phyloP scores from a whole-genome alignment of 37 sponge, comb jelly and placozoan species.

The Haliclona indistincta region DNA sequence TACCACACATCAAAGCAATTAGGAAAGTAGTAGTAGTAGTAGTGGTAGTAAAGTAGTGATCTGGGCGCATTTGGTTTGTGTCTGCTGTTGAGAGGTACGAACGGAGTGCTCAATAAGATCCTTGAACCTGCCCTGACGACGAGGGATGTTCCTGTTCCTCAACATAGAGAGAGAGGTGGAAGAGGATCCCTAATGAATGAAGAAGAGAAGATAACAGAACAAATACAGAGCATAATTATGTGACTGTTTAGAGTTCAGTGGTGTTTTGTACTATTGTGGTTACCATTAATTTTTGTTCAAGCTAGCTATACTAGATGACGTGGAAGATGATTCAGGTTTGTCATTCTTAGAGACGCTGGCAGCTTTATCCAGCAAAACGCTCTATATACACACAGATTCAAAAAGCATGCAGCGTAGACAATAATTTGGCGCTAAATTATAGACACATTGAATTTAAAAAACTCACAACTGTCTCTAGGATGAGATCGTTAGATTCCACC shows the following conservation, averaged over 20 bases:
- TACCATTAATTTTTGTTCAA: slow-evolving; percentile 78
- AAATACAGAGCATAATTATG: too few relatives aligned
- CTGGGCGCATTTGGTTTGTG: slow-evolving; percentile 78
- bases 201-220: too few relatives aligned
- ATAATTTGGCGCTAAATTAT: not conserved
- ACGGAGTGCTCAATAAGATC: slow-evolving; percentile 79
- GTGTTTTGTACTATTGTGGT: too few relatives aligned
- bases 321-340: slow-evolving; percentile 4
- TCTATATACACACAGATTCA: slow-evolving; percentile 38
- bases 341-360: slow-evolving; percentile 47
- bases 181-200: not conserved
- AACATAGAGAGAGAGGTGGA: too few relatives aligned
- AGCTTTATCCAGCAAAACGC: slow-evolving; percentile 66
- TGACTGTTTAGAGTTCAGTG: not conserved
- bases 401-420: not conserved
- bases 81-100: slow-evolving; percentile 73
- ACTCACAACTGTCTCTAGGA: slow-evolving; percentile 85
- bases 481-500: slow-evolving; percentile 85
- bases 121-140: slow-evolving; percentile 82
- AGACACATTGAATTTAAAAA: not conserved
- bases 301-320: slow-evolving; percentile 68
- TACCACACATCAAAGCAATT: too few relatives aligned
- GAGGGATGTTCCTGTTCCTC: slow-evolving; percentile 53
- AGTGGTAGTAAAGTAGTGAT: slow-evolving; percentile 54
- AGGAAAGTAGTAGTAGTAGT: too few relatives aligned